A percentile compares a stretch with the other conserved stretches of the same genome.
Conservation (phyloP, 2,113 vertebrate species). For the Cephalopholis sonnerati region DNA sequence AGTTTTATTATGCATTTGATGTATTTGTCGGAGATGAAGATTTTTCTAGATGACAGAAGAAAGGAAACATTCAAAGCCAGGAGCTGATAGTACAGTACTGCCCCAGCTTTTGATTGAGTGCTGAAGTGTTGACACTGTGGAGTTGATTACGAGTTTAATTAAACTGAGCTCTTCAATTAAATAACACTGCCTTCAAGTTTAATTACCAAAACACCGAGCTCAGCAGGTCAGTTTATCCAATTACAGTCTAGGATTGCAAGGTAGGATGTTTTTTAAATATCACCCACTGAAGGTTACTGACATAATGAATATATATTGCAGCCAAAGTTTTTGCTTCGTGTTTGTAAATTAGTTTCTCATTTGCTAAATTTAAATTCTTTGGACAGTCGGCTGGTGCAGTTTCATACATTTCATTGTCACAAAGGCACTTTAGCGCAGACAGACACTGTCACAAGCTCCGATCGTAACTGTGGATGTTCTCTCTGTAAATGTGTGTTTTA, state of each 20-base stretch:
- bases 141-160: constrained; percentile 80
- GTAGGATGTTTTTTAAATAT: constrained; percentile 77
- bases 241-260: constrained; percentile 77
- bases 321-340: constrained; percentile 43
- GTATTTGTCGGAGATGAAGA: neutral
- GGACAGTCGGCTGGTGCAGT: constrained; percentile 29
- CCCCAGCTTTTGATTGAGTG: constrained; percentile 71
- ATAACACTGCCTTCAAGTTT: constrained; percentile 78
- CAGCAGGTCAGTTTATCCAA: constrained; percentile 82
- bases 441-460: neutral
- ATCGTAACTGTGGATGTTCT: neutral
- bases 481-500: constrained; percentile 20
- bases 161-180: constrained; percentile 82
- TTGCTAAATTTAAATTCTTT: constrained; percentile 45
- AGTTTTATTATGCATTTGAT: neutral
- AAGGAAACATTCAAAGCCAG: constrained; percentile 38
- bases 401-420: constrained; percentile 50
- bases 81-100: constrained; percentile 52
- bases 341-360: constrained; percentile 57
- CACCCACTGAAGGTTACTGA: constrained; percentile 78
- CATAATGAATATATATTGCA: constrained; percentile 70
- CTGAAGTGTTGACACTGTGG: constrained; percentile 74
- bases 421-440: constrained; percentile 30
- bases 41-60: constrained; percentile 23
- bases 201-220: constrained; percentile 80